These are phyloP conservation scores for Agrypnia vestita DNA, from an alignment of 1,140 invertebrate genomes.

Conservation along the genomic window DNA sequence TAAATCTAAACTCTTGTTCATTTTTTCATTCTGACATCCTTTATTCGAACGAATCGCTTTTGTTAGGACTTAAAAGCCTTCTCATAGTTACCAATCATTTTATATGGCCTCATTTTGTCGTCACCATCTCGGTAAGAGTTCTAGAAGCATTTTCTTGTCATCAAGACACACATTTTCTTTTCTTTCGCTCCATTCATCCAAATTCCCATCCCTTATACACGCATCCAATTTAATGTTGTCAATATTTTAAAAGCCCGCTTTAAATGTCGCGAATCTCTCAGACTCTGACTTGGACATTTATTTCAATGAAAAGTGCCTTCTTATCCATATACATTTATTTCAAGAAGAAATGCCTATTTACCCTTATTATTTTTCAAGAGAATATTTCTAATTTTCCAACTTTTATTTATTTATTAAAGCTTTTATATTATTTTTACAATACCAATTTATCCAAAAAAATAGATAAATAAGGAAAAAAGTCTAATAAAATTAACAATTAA, in stretches of 20 bases:
- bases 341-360: too few relatives aligned
- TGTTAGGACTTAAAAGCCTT: constrained; percentile 27
- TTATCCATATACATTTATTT: too few relatives aligned
- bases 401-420: too few relatives aligned
- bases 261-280: constrained; percentile 20
- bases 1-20: not conserved
- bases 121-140: constrained; percentile 31
- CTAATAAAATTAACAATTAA: too few relatives aligned
- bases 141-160: constrained; percentile 60
- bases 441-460: not conserved
- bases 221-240: constrained; percentile 28
- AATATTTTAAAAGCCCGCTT: constrained; percentile 39
- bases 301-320: not conserved
- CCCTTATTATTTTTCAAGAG: too few relatives aligned
- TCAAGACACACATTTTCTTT: constrained; percentile 49
- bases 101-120: constrained; percentile 14
- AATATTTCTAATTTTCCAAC: too few relatives aligned
- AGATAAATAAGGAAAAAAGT: too few relatives aligned
- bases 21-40: not conserved
- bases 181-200: constrained; percentile 36
- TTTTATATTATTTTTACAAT: too few relatives aligned
- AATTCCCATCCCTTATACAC: not conserved
- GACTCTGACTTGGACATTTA: constrained; percentile 15
- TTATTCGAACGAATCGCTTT: constrained; percentile 28
- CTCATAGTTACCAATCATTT: constrained; percentile 41